Evolutionary conservation across 2,888 invertebrate species (phyloP), one percentile per base, ranked within the genome.

Genomic region (Elysia crispata): DNA sequence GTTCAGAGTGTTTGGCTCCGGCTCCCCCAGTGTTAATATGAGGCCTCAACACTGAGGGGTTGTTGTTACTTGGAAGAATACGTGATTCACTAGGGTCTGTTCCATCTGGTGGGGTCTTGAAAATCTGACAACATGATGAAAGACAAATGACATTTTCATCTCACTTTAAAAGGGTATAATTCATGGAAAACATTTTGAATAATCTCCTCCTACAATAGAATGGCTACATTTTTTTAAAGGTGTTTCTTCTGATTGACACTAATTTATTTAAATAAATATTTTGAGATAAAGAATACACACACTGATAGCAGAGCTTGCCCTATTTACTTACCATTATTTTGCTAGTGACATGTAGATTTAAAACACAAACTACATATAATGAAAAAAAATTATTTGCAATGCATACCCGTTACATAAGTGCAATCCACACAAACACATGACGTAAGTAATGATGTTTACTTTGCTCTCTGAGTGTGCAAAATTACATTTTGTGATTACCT

Each of bases 21-120:
- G 60, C 77, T 62, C 31, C 76, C 23, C 30, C 60, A 6, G 41
- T 41, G 41, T 41, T 41, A 41, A 41, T 11, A 41, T 41, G 41
- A 41, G 41, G 41, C 41, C 41, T 41, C 41, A 41, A 41, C 41
- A 41, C 41, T 23, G 60, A n/a, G 64, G 49, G 66, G 60, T 30
- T 77, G 83, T 84, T 30, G 69, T 81, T 15, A 80, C 84, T 60
- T 79, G 81, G 74, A 83, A 80, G 67, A 82, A 81, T 57, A 81
- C 76, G 81, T 33, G 67, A 76, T 49, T 84, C 85, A 76, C 50
- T 80, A 62, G 69, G 83, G 74, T 90, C 90, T 20, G 86, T 86
- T 67, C 88, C 90, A 67, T 89, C 89, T 18, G 90, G 90, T 6
- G 86, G 83, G 28, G 85, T 86, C 76, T 88, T 88, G 79, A 91